Base-by-base conservation (phyloP, 2,113 vertebrate species). In the Eonycteris spelaea region DNA sequence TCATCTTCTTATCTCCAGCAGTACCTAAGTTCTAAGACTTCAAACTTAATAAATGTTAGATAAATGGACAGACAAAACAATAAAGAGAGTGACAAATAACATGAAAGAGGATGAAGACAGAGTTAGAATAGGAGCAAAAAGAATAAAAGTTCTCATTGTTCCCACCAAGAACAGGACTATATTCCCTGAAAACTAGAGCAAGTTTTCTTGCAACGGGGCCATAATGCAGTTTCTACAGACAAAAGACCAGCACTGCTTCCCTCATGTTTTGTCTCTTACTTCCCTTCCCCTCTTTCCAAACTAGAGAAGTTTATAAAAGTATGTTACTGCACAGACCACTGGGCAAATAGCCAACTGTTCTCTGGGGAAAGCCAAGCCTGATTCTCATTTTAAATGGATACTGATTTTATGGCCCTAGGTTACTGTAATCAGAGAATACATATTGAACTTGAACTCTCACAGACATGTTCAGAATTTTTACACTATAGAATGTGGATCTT, bases 381-480 rank as follows among this genome's bases (percentile, higher is more conserved):
- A 95, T 89, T 96, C 86, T 95, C 55, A 85, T 95, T 95, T 96
- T 94, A 94, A 96, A 93, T 94, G 68, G 78, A 95, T 89, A 71
- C 82, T 84, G 91, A 88, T 79, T 95, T 96, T 93, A 96, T 71
- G 68, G 78, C 63, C 63, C 21, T 51, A 55, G 93, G 63, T 96
- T 86, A 79, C 68, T 89, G 40, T 91, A 97, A 97, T 97, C 68
- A 79, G 91, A 95, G 93, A 89, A 59, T 24, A 75, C 26, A 75
- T 12, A 59, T 35, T 89, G 91, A 97, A 86, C 74, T 91, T 94
- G 71, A 92, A 94, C 30, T 21, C 48, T 90, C 40, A 92, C 88
- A 88, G 65, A 89, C 86, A 88, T 38, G 57, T 65, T 65, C 90
- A 86, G 33, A 83, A 43, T 43, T 82, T 94, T 74, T 90, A 53